Percentiles rank a stretch among this genome's conserved stretches.
Conservation (phyloP, 2,797 vertebrate species). For the Smutsia gigantea region DNA sequence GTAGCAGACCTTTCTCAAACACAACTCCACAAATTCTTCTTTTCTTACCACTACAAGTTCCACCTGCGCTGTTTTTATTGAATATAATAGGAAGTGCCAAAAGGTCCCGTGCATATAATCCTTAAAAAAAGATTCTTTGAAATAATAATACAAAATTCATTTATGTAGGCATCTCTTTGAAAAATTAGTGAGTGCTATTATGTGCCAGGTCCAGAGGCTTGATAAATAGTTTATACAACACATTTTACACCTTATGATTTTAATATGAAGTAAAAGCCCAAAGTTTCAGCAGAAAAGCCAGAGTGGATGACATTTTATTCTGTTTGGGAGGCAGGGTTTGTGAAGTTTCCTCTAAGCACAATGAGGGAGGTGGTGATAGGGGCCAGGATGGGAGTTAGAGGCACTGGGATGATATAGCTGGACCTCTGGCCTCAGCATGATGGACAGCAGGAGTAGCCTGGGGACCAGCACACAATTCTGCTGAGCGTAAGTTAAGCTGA, state of each 20-base stretch:
- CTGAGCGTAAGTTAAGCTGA: background rate
- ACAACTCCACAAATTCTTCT: slow-evolving; percentile 59
- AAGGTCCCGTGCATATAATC: background rate
- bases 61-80: slow-evolving; percentile 17
- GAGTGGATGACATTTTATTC: background rate
- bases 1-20: slow-evolving; percentile 70
- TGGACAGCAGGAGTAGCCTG: background rate
- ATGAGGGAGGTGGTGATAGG: background rate
- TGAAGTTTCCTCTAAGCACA: background rate
- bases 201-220: background rate
- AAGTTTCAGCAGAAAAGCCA: background rate
- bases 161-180: slow-evolving; percentile 4
- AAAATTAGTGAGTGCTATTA: background rate
- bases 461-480: background rate
- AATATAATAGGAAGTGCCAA: background rate
- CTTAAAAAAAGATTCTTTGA: slow-evolving; percentile 31
- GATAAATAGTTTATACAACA: background rate
- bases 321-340: background rate
- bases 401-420: background rate
- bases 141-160: background rate
- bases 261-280: background rate
- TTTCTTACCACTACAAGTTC: slow-evolving; percentile 67
- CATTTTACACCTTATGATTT: background rate
- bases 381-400: background rate
- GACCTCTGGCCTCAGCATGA: background rate